A percentile compares a stretch with the other conserved stretches of the same genome.
Evolutionary conservation across 2,113 vertebrate species (phyloP).

Genomic region (Otus sunia): DNA sequence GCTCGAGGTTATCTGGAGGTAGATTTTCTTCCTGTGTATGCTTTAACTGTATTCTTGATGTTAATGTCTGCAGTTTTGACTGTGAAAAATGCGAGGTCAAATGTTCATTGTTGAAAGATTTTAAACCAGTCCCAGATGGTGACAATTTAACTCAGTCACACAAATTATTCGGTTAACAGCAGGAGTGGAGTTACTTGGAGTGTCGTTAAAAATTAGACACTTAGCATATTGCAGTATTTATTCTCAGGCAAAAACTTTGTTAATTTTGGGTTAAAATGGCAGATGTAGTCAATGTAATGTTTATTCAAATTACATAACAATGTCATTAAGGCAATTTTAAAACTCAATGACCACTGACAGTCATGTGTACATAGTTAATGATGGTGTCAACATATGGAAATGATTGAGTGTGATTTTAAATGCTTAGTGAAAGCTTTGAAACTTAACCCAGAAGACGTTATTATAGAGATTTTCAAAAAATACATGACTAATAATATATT

Average conservation of each 20-base stretch:
- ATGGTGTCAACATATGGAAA: background rate
- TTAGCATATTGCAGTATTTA: slow-evolving; percentile 13
- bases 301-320: background rate
- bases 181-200: background rate
- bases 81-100: slow-evolving; percentile 11
- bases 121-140: slow-evolving; percentile 10
- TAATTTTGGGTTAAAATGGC: background rate
- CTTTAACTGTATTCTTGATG: background rate
- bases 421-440: background rate
- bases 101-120: background rate
- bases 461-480: background rate
- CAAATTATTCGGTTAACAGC: background rate
- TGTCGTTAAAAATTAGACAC: slow-evolving; percentile 7
- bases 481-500: background rate
- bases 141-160: background rate
- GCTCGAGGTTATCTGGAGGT: background rate
- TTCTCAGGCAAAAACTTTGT: background rate
- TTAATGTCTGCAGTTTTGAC: background rate
- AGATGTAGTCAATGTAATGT: background rate
- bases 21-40: background rate
- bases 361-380: background rate
- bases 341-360: background rate
- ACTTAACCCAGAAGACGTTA: background rate
- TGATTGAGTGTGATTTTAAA: background rate
- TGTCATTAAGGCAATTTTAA: background rate